Conservation (phyloP, 2,888 invertebrate species). For the Yponomeuta plumbellus region DNA sequence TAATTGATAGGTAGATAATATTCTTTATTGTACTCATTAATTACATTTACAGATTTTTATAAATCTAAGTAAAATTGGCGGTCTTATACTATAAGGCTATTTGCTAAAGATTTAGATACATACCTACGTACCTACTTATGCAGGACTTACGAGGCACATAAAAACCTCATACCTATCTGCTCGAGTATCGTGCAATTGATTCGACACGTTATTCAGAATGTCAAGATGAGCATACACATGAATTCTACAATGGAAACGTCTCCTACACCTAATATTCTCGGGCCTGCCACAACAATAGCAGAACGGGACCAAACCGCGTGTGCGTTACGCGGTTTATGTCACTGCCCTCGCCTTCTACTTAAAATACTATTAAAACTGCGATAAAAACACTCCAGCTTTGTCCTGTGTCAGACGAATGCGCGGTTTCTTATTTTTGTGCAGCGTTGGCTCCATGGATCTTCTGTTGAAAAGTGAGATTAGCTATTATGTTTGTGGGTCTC, state of each 20-base stretch:
- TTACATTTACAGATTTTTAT: no score
- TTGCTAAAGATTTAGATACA: no score
- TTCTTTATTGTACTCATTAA: no score
- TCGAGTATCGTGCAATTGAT: background rate
- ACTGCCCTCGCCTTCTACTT: constrained; percentile 20
- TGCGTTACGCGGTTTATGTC: constrained; percentile 22
- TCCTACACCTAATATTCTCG: background rate
- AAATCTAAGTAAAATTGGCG: no score
- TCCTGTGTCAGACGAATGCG: background rate
- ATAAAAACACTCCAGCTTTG: constrained; percentile 18
- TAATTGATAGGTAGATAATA: no score
- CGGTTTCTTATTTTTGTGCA: background rate
- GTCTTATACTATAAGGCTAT: no score
- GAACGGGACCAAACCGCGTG: constrained; percentile 27
- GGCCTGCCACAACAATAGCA: constrained; percentile 28
- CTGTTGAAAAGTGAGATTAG: background rate
- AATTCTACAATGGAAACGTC: background rate
- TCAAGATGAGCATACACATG: no score
- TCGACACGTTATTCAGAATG: constrained; percentile 10
- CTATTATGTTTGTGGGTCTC: no score
- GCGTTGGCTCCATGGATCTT: background rate
- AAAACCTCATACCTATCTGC: background rate
- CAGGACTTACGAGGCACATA: no score
- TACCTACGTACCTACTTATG: no score
- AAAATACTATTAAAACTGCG: constrained; percentile 24